Base-by-base conservation (phyloP, 2,113 vertebrate genomes). In the Zosterops japonicus region DNA sequence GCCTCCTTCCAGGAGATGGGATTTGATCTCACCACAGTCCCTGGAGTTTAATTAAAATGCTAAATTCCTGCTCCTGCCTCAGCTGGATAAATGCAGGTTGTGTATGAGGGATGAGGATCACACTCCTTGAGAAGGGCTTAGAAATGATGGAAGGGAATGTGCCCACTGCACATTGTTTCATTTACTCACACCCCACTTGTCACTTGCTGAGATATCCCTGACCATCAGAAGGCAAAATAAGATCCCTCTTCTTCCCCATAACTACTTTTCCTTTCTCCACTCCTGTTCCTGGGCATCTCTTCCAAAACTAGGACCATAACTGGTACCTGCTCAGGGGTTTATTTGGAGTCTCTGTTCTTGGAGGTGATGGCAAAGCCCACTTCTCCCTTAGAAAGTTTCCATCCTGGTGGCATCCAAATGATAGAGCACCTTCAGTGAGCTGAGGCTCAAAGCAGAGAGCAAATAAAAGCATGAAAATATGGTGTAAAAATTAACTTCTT, bases 31-130 rank as follows among this genome's bases (percentile, higher is more conserved):
- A 63, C 50, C 65, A 36, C n/a, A 49, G 50, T 91, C 95, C 83
- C 85, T 18, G 4, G 87, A 55, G 93, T 92, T 90, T 89, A 90
- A 96, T 93, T 95, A 93, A 96, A 90, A 89, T 50, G 15, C 53
- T 87, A 83, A 82, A 87, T 69, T 82, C 86, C 89, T 75, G 41
- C 36, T 93, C 77, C 67, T 78, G 41, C 77, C 69, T 59, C 89
- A 55, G 81, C 77, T 89, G 44, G 2, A 65, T 94, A 23, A 89
- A 24, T 8, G 47, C 82, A 77, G 83, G 41, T 22, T 63, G 21
- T 41, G 17, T 33, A 12, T 63, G 82, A 17, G 28, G 83, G 55
- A 70, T 41, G 44, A 89, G 94, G 53, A 57, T 36, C 44, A 15
- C 53, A 5, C 11, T 95, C 83, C 86, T 52, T 12, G 17, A 39